Percentiles rank a stretch among this genome's conserved stretches.
Conservation (phyloP, 2,888 invertebrate species). For the Troides oblongomaculatus region DNA sequence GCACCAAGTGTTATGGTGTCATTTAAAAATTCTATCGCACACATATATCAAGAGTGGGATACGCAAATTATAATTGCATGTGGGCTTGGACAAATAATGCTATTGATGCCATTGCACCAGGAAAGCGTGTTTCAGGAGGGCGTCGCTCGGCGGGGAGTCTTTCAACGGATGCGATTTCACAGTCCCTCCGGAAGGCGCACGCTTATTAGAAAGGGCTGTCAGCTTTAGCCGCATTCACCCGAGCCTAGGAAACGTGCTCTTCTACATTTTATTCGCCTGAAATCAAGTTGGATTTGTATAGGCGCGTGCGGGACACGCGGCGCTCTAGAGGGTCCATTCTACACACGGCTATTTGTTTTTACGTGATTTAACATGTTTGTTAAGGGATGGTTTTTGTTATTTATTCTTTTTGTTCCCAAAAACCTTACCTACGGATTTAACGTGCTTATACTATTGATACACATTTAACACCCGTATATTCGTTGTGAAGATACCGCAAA, state of each 20-base stretch:
- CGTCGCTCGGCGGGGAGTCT: constrained; percentile 41
- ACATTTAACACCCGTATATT: neutral
- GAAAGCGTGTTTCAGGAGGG: constrained; percentile 28
- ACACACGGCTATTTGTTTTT: constrained; percentile 66
- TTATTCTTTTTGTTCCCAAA: constrained; percentile 8
- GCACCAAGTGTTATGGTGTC: neutral
- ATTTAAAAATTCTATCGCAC: neutral
- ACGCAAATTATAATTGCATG: constrained; percentile 23
- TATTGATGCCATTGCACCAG: constrained; percentile 14
- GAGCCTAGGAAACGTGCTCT: constrained; percentile 33
- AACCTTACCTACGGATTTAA: constrained; percentile 7
- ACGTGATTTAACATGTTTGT: constrained; percentile 72
- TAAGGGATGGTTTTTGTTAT: constrained; percentile 35
- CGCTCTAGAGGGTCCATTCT: constrained; percentile 38
- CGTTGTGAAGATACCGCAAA: neutral
- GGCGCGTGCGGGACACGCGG: constrained; percentile 54
- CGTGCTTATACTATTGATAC: neutral
- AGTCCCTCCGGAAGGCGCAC: constrained; percentile 49
- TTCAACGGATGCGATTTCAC: constrained; percentile 48
- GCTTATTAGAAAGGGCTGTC: constrained; percentile 66
- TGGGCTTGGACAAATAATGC: constrained; percentile 24
- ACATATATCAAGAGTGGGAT: constrained; percentile 10
- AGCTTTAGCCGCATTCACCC: constrained; percentile 46
- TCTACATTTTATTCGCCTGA: constrained; percentile 42
- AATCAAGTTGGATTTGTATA: constrained; percentile 47